Evolutionary conservation across 2,888 invertebrate genomes (phyloP), one percentile per base, ranked within the genome.

Genomic region (Ophioninae sp.): DNA sequence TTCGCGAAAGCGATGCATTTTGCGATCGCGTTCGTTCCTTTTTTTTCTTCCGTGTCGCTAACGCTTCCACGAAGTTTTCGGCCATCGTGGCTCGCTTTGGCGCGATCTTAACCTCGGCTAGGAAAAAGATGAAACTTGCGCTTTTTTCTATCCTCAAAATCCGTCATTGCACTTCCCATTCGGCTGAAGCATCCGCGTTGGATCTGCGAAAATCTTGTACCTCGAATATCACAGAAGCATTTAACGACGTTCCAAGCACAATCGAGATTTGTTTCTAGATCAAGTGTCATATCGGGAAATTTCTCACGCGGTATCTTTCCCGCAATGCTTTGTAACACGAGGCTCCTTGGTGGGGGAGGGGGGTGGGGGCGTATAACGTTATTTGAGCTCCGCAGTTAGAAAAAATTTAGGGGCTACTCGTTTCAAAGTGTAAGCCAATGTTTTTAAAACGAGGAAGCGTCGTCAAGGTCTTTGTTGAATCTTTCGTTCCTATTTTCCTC

Each of bases 71-170:
- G 65, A 62, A 75, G 44, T 69, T 85, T 77, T 77, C 90, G 88
- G 89, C 91, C 90, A 91, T 91, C 89, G 88, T 91, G 89, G 89
- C 87, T 50, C 50, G 85, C 83, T 81, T 84, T 80, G 61, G 65
- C 78, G 83, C 88, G 88, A 88, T 87, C 90, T 91, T 91, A 91
- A 91, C 91, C 91, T 91, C 88, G 86, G 88, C 74, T 79, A 65
- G 21, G 20, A 57, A 67, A 77, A 70, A 81, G 17, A 80, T 30
- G 20, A 39, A 77, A 64, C 37, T 81, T 75, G 70, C 72, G 76
- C 69, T 62, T 78, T 59, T 84, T 75, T 68, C 37, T 72, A 64
- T 37, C 72, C 41, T 37, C 78, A 68, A 65, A 61, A 68, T 67
- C 13, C 37, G 17, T 59, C 70, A n/a, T n/a, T n/a, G n/a, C 56